These are phyloP conservation scores for Callyntrura sp. DNA, from an alignment of 2,888 invertebrate genomes.

Conservation along the genomic window DNA sequence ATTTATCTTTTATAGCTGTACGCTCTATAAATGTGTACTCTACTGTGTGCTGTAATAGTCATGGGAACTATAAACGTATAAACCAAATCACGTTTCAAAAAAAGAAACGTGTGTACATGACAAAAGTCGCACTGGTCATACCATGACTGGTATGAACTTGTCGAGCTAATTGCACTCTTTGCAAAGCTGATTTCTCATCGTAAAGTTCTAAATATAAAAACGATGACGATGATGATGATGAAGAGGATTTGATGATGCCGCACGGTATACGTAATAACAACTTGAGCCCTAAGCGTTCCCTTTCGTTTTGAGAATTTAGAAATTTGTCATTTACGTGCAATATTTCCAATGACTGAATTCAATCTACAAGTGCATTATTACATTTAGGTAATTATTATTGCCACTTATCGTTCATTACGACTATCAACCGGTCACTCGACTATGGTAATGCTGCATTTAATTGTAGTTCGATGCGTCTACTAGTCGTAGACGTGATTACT, in stretches of 20 bases:
- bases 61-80: slow-evolving; percentile 59
- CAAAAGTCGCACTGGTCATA: background rate
- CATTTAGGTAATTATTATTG: slow-evolving; percentile 9
- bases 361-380: background rate
- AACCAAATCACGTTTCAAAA: slow-evolving; percentile 60
- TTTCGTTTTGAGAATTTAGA: slow-evolving; percentile 32
- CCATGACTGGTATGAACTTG: slow-evolving; percentile 62
- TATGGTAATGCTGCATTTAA: background rate
- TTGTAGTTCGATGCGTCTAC: too few species aligned
- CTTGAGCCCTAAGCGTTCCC: background rate
- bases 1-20: too few species aligned
- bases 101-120: slow-evolving; percentile 54
- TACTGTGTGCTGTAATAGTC: slow-evolving; percentile 39
- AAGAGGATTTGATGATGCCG: too few species aligned
- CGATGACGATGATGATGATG: background rate
- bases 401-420: slow-evolving; percentile 43
- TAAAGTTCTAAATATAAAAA: slow-evolving; percentile 54
- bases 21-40: background rate
- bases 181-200: slow-evolving; percentile 69
- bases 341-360: slow-evolving; percentile 37
- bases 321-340: background rate
- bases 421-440: background rate
- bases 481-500: too few species aligned
- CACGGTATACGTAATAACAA: background rate
- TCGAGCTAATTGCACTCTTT: slow-evolving; percentile 49